Evolutionary conservation across 2,113 vertebrate species (phyloP).

Genomic region (Amblyopsis rosae): DNA sequence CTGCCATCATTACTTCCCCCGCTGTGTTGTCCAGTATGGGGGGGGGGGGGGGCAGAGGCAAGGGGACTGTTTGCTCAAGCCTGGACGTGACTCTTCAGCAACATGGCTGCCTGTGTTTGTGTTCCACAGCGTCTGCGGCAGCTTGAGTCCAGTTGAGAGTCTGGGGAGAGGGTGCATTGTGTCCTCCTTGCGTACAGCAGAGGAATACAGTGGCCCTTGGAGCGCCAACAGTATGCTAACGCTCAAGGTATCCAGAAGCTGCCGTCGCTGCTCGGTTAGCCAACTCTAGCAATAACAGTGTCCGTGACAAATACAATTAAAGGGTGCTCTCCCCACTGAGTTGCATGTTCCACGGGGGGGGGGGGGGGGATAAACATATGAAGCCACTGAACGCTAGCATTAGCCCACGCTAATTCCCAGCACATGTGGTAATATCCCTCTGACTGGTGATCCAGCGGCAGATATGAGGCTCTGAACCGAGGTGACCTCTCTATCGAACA

Average conservation of each 20-base stretch:
- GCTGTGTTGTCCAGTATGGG: conserved; percentile 28
- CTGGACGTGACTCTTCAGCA: too few species aligned
- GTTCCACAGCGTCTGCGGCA: too few species aligned
- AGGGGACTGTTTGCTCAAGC: too few species aligned
- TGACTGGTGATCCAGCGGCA: conserved; percentile 62
- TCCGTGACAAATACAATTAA: not conserved
- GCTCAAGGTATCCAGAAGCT: conserved; percentile 18
- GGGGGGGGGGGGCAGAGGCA: not conserved
- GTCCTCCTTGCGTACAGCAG: too few species aligned
- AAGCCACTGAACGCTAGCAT: conserved; percentile 26
- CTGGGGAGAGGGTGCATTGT: too few species aligned
- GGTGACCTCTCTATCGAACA: conserved; percentile 43
- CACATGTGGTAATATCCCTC: conserved; percentile 64
- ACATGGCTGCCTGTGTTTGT: too few species aligned
- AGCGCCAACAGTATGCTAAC: not conserved
- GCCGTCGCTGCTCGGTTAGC: conserved; percentile 12
- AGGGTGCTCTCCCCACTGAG: conserved; percentile 2
- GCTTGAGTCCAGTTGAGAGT: too few species aligned
- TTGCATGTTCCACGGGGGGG: conserved; percentile 19
- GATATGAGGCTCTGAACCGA: conserved; percentile 58
- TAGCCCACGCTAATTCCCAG: conserved; percentile 52
- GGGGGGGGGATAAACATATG: conserved; percentile 18
- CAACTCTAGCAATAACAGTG: conserved; percentile 26
- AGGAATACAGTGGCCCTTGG: too few species aligned
- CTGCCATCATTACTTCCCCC: conserved; percentile 64